A percentile compares a stretch with the other conserved stretches of the same genome.
Evolutionary conservation across 2,113 vertebrate species (phyloP).

Genomic region (Gallinago paraguaiae): DNA sequence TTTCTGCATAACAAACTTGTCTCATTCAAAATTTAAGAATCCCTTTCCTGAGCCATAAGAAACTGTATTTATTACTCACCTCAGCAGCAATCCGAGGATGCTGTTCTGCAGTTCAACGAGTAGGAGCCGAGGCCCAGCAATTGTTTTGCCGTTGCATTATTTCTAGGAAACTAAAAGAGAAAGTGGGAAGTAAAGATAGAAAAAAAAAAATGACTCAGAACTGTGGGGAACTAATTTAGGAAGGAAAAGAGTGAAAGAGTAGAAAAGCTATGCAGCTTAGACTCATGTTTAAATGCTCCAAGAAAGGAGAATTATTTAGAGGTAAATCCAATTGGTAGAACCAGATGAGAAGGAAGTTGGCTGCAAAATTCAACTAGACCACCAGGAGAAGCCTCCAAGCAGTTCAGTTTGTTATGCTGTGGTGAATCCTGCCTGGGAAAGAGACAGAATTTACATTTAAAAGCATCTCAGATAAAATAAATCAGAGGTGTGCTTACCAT

Average conservation of each 20-base stretch:
- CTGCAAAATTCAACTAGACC: not conserved
- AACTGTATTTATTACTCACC: not conserved
- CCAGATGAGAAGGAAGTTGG: not conserved
- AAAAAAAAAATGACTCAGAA: not conserved
- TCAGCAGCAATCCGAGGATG: not conserved
- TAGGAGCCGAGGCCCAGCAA: not conserved
- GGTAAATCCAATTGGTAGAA: not conserved
- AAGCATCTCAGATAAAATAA: not conserved
- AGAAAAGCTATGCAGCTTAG: not conserved
- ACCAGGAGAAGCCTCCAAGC: not conserved
- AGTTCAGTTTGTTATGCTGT: not conserved
- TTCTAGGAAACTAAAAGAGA: not conserved
- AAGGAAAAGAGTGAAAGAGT: not conserved
- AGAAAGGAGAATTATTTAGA: not conserved
- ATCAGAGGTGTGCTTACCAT: not conserved
- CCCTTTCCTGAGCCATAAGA: not conserved
- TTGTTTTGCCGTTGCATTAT: not conserved
- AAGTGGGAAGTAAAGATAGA: not conserved
- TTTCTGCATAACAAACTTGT: not conserved
- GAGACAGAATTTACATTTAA: not conserved
- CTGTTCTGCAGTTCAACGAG: not conserved
- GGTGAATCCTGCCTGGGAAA: not conserved
- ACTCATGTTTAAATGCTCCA: not conserved
- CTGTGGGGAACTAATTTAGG: not conserved
- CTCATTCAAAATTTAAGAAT: slow-evolving; percentile 3